These are phyloP conservation scores for Varanus komodoensis DNA, from an alignment of 2,113 vertebrate species.

Conservation along the genomic window DNA sequence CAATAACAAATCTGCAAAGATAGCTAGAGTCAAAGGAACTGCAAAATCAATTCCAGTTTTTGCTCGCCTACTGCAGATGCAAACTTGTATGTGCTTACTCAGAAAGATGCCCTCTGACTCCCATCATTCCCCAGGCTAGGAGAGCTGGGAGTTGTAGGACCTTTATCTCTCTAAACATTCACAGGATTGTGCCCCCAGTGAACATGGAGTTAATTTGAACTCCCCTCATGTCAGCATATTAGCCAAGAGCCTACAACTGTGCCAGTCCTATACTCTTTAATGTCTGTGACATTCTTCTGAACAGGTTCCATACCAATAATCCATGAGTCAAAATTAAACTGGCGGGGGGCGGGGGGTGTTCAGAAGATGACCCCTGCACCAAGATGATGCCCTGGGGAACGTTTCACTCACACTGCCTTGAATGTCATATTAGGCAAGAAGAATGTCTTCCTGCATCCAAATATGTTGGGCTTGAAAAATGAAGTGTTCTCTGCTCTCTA, in stretches of 20 bases:
- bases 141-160: too few relatives aligned
- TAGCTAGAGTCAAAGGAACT: too few relatives aligned
- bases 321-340: neutral
- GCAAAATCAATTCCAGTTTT: too few relatives aligned
- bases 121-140: too few relatives aligned
- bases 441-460: neutral
- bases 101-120: too few relatives aligned
- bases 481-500: neutral
- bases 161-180: neutral
- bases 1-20: too few relatives aligned
- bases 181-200: neutral
- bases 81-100: too few relatives aligned
- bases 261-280: rapidly evolving
- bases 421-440: neutral
- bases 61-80: too few relatives aligned
- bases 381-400: neutral
- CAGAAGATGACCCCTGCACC: neutral
- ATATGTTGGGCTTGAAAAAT: slow-evolving; percentile 6
- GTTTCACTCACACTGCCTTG: neutral
- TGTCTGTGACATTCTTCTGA: neutral
- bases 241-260: rapidly evolving
- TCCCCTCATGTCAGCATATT: rapidly evolving
- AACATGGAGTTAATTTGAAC: neutral
- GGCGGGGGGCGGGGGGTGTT: neutral
- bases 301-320: neutral